Evolutionary conservation across 2,888 invertebrate species (phyloP).

Genomic region (Diplolepis rosae): DNA sequence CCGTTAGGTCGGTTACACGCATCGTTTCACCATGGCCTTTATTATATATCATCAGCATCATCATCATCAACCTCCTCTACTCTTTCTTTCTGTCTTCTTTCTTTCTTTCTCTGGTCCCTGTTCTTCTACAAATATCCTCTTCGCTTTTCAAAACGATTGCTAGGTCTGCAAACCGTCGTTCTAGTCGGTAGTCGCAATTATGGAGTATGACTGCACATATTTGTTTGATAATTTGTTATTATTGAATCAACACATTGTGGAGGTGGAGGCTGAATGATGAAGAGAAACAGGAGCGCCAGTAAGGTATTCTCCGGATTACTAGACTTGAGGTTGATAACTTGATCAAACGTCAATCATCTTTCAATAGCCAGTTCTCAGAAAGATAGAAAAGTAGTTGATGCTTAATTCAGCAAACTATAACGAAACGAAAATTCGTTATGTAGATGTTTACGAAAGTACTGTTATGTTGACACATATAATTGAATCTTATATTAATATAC

Average conservation of each 20-base stretch:
- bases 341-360: neutral
- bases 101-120: constrained; percentile 4
- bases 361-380: neutral
- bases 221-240: constrained; percentile 68
- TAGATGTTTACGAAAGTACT: neutral
- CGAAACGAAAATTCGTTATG: neutral
- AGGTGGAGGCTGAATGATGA: constrained; percentile 39
- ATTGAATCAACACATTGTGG: constrained; percentile 64
- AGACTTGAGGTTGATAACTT: neutral
- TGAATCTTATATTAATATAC: no score
- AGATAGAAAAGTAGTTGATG: neutral
- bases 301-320: neutral
- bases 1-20: constrained; percentile 37
- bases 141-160: constrained; percentile 2
- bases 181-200: constrained; percentile 66
- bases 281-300: constrained; percentile 19
- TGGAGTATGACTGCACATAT: constrained; percentile 70
- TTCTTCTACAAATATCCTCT: constrained; percentile 17
- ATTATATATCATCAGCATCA: constrained; percentile 30
- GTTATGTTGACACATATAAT: no score
- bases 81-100: constrained; percentile 14
- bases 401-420: neutral
- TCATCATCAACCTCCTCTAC: constrained; percentile 12
- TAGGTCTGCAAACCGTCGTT: constrained; percentile 36
- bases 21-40: constrained; percentile 16